phyloP scores from a whole-genome alignment of 2,888 invertebrate genomes.

The Oxycera nigricornis region DNA sequence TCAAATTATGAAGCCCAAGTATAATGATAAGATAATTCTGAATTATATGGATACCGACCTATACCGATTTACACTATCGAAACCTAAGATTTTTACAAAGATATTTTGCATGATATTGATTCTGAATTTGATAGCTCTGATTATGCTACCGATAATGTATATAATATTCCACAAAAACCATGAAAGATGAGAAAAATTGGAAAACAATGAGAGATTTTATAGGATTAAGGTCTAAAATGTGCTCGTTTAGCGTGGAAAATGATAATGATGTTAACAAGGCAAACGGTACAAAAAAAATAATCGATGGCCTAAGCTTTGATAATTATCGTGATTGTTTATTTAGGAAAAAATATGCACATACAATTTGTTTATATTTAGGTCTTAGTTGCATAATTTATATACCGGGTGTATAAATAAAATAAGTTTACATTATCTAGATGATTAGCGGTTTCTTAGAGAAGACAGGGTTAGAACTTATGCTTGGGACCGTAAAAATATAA shows the following conservation, averaged over 20 bases:
- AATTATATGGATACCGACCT: no score
- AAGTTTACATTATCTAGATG: no score
- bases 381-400: not conserved
- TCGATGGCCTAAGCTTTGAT: not conserved
- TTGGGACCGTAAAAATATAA: not conserved
- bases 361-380: not conserved
- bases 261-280: slow-evolving; percentile 32
- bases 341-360: not conserved
- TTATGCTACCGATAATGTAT: slow-evolving; percentile 50
- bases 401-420: not conserved
- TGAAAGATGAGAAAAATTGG: slow-evolving; percentile 46
- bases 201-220: slow-evolving; percentile 33
- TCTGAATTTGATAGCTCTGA: no score
- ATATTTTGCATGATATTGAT: no score
- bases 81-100: no score
- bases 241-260: slow-evolving; percentile 11
- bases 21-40: no score
- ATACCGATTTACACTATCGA: slow-evolving; percentile 52
- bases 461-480: not conserved
- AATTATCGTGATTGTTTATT: slow-evolving; percentile 3
- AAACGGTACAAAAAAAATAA: slow-evolving; percentile 31
- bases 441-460: no score
- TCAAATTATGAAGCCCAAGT: no score
- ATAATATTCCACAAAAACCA: slow-evolving; percentile 48
- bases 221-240: no score